Evolutionary conservation across 2,797 vertebrate genomes (phyloP).

Genomic region (Propithecus deckenii): DNA sequence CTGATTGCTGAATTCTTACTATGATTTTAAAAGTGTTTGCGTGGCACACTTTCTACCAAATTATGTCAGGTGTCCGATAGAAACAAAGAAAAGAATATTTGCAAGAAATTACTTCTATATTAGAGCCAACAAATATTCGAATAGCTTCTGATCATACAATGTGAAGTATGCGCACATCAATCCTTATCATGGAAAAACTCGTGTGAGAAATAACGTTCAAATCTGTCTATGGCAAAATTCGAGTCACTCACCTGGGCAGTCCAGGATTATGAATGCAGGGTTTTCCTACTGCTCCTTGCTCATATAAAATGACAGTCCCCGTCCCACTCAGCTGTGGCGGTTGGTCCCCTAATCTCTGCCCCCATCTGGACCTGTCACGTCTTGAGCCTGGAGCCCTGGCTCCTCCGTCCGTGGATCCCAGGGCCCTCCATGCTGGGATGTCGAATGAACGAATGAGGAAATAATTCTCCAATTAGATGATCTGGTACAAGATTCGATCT

Average conservation of each 20-base stretch:
- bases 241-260: neutral
- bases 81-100: neutral
- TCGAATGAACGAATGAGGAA: neutral
- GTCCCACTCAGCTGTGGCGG: accelerated
- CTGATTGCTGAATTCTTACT: neutral
- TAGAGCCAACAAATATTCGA: neutral
- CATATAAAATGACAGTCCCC: neutral
- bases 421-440: neutral
- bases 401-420: neutral
- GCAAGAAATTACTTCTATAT: neutral
- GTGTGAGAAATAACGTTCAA: neutral
- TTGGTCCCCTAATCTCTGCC: neutral
- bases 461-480: neutral
- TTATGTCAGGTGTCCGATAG: neutral
- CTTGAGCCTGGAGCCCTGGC: no score
- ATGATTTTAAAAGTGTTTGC: neutral
- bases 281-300: accelerated
- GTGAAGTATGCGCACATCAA: neutral
- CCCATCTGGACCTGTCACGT: neutral
- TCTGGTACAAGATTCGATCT: neutral
- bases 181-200: neutral
- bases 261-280: accelerated
- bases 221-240: neutral
- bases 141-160: neutral
- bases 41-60: neutral